Conservation (phyloP, 2,113 vertebrate species). For the Lepidothrix coronata region DNA sequence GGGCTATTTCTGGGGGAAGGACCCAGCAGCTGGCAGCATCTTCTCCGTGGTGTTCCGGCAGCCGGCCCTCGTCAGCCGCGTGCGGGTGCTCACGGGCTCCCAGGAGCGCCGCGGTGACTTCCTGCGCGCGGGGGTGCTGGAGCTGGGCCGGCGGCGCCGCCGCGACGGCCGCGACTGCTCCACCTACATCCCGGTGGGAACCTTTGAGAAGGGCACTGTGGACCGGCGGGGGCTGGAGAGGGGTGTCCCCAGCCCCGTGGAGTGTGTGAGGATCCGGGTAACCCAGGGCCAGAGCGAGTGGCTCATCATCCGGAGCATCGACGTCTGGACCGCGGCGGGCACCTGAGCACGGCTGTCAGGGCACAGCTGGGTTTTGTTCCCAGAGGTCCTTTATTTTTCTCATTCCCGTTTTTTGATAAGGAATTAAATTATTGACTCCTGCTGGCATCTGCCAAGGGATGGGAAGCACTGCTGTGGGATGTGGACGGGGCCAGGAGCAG, state of each 20-base stretch:
- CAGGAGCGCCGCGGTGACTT: conserved; percentile 19
- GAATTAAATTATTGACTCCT: background rate
- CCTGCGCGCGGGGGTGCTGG: conserved; percentile 70
- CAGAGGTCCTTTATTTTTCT: background rate
- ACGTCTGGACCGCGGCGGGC: conserved; percentile 58
- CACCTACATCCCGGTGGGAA: conserved; percentile 69
- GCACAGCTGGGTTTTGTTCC: accelerated
- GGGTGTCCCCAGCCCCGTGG: background rate
- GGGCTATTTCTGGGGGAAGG: conserved; percentile 76
- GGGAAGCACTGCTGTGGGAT: background rate
- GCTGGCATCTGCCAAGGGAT: background rate
- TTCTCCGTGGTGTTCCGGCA: conserved; percentile 73
- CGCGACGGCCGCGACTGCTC: conserved; percentile 44
- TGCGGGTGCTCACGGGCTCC: conserved; percentile 76
- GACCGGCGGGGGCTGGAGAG: conserved; percentile 64
- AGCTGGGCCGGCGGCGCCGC: conserved; percentile 60
- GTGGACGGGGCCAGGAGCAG: background rate
- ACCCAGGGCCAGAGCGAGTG: conserved; percentile 75
- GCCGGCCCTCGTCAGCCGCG: conserved; percentile 49
- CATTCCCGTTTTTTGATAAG: background rate
- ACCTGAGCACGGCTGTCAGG: background rate
- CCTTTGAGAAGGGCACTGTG: conserved; percentile 73
- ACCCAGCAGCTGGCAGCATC: conserved; percentile 69
- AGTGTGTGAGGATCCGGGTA: conserved; percentile 79
- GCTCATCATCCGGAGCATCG: conserved; percentile 79